Conservation (phyloP, 2,888 invertebrate species). For the Lissonota sp. region DNA sequence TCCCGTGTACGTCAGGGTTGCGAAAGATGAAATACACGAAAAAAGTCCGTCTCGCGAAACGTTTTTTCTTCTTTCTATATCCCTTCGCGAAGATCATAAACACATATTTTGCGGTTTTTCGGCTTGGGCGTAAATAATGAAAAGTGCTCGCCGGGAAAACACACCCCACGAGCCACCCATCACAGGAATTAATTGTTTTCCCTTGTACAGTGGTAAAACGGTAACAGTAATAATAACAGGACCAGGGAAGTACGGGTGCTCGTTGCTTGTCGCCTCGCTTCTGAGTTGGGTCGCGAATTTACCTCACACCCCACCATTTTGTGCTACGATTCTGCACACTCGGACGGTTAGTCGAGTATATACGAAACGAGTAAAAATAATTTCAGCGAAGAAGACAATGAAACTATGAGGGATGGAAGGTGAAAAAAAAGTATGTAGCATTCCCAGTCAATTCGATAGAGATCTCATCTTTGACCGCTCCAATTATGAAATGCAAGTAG, state of each 20-base stretch:
- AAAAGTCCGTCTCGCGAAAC: not conserved
- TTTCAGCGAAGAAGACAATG: constrained; percentile 28
- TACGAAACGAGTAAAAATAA: constrained; percentile 42
- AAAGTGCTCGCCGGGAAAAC: constrained; percentile 55
- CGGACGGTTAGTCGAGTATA: not conserved
- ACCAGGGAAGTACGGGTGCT: constrained; percentile 13
- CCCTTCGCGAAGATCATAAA: constrained; percentile 56
- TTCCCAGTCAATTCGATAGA: too few species aligned
- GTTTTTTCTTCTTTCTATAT: constrained; percentile 35
- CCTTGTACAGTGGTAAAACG: constrained; percentile 41
- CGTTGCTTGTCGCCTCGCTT: constrained; percentile 61
- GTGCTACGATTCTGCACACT: constrained; percentile 1
- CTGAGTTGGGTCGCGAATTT: constrained; percentile 60
- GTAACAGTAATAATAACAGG: constrained; percentile 60
- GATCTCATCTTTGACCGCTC: too few species aligned
- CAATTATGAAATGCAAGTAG: too few species aligned
- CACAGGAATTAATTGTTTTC: constrained; percentile 62
- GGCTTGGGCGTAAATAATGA: constrained; percentile 59
- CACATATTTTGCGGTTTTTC: constrained; percentile 59
- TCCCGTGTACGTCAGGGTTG: not conserved
- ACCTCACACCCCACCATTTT: constrained; percentile 1
- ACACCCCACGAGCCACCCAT: constrained; percentile 43
- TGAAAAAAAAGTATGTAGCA: constrained; percentile 17
- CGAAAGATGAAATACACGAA: not conserved
- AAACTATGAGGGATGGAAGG: constrained; percentile 30